These are phyloP conservation scores for Stenotaenia linearis DNA, from an alignment of 2,888 invertebrate species.

Conservation along the genomic window DNA sequence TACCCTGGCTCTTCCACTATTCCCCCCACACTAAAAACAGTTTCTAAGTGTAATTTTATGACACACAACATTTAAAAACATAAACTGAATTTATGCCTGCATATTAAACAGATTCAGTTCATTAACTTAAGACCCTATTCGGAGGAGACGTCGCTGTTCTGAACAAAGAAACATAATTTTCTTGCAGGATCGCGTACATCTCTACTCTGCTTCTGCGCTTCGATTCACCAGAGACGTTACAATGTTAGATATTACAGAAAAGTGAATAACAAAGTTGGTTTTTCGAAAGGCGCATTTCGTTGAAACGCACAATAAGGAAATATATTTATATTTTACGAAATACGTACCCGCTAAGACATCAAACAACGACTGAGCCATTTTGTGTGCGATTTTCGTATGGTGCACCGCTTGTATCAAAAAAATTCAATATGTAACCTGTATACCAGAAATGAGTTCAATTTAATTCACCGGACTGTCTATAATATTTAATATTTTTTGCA, in stretches of 20 bases:
- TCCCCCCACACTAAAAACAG: constrained; percentile 6
- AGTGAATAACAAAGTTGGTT: not conserved
- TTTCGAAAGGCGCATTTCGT: not conserved
- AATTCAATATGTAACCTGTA: no score
- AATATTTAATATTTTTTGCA: no score
- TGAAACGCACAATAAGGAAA: not conserved
- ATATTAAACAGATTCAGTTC: not conserved
- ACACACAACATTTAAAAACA: not conserved
- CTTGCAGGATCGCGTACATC: not conserved
- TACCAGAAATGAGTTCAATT: no score
- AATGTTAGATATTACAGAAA: not conserved
- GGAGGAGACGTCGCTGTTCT: not conserved
- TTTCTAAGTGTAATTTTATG: not conserved
- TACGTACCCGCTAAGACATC: constrained; percentile 35
- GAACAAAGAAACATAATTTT: constrained; percentile 11
- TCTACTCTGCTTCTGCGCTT: not conserved
- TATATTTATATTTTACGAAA: not conserved
- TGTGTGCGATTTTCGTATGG: not conserved
- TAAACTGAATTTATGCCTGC: not conserved
- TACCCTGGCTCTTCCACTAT: constrained; percentile 31
- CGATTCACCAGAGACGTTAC: not conserved
- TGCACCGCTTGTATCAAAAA: no score
- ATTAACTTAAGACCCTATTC: not conserved
- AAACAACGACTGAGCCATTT: constrained; percentile 36
- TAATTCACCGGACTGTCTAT: no score